Evolutionary conservation across 2,888 invertebrate species (phyloP).

Genomic region (Mesoligia furuncula): DNA sequence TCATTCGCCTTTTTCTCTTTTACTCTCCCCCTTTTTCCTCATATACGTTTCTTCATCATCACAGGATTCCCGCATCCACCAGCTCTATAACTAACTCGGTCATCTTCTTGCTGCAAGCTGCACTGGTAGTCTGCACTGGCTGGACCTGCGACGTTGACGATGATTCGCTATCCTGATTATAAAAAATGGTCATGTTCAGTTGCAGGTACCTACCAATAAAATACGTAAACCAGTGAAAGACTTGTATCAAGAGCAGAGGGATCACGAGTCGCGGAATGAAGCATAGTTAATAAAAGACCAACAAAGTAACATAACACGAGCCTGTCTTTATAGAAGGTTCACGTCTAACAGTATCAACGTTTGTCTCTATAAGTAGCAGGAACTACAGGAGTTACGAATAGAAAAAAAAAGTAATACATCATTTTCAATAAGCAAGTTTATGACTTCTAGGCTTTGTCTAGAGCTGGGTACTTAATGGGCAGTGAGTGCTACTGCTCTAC

Average conservation of each 20-base stretch:
- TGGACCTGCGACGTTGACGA: slow-evolving; percentile 72
- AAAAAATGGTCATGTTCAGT: background rate
- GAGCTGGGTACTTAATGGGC: background rate
- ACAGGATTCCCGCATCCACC: slow-evolving; percentile 89
- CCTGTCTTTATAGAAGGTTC: background rate
- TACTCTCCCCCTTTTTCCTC: background rate
- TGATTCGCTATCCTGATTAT: slow-evolving; percentile 78
- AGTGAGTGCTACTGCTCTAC: background rate
- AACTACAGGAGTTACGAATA: background rate
- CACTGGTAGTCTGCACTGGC: slow-evolving; percentile 88
- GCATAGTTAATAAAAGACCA: background rate
- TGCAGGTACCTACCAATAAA: background rate
- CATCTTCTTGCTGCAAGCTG: slow-evolving; percentile 92
- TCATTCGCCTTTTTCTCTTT: too few relatives aligned
- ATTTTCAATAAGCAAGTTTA: too few relatives aligned
- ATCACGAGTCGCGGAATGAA: background rate
- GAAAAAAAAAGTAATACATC: background rate
- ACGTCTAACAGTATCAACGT: background rate
- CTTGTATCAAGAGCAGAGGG: background rate
- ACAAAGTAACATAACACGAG: background rate
- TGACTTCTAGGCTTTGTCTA: background rate
- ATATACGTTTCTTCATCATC: background rate
- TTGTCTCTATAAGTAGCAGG: background rate
- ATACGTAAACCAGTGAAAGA: background rate
- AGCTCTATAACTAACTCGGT: slow-evolving; percentile 92